These are phyloP conservation scores for Azemiops feae DNA, from an alignment of 2,113 vertebrate genomes.

Conservation along the genomic window DNA sequence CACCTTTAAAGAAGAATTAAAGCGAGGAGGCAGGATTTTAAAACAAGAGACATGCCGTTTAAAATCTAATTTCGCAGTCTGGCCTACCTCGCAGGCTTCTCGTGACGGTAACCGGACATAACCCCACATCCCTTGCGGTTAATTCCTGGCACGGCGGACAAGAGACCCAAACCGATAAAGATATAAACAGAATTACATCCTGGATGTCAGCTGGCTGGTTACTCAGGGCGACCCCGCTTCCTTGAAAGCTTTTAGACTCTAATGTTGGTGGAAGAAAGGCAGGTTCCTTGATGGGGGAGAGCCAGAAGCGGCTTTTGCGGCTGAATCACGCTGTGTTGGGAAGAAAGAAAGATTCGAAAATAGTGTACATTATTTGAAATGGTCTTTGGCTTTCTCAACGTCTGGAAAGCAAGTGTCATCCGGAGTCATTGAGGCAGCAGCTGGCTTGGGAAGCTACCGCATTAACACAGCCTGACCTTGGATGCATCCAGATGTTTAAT, in stretches of 20 bases:
- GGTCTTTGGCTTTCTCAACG: background rate
- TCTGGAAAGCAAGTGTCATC: background rate
- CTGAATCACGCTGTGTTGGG: background rate
- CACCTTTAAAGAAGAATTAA: too few relatives aligned
- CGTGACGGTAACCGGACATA: background rate
- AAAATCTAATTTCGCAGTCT: background rate
- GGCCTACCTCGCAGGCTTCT: background rate
- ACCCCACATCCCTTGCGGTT: too few relatives aligned
- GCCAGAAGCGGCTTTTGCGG: background rate
- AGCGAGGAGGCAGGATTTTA: too few relatives aligned
- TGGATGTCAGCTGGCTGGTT: background rate
- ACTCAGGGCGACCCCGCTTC: background rate
- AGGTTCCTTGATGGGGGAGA: background rate
- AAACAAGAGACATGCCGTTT: too few relatives aligned
- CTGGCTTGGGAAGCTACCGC: background rate
- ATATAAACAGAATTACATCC: background rate
- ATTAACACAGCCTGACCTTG: background rate
- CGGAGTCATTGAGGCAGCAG: background rate
- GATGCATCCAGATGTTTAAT: background rate
- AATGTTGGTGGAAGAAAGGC: too few relatives aligned
- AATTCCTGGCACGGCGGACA: too few relatives aligned
- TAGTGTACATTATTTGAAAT: background rate
- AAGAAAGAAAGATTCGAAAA: background rate
- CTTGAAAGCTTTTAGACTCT: background rate
- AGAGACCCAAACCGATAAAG: background rate